Base-by-base conservation (phyloP, 2,113 vertebrate species). In the Pandion haliaetus region DNA sequence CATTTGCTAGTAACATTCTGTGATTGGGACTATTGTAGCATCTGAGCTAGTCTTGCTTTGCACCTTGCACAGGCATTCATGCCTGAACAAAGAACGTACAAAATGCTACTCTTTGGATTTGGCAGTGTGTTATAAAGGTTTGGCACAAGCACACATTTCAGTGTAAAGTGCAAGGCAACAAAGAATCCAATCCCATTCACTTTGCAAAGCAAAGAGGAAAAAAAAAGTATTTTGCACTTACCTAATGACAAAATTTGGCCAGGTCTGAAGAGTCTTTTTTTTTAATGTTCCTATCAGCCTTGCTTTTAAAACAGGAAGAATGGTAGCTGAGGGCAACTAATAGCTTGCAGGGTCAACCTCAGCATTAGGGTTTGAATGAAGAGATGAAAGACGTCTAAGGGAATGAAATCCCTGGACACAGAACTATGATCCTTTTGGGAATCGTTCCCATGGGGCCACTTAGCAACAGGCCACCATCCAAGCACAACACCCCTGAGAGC, bases 381-480 rank as follows among this genome's bases (percentile, higher is more conserved):
- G 84, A 92, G 57, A 97, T 91, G 88, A 96, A 95, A 96, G 91
- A 91, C 77, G 71, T 90, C 86, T 90, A 86, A 97, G 54, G 32
- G 87, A 95, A 85, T 82, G 58, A 96, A 97, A 95, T 93, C 84
- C 54, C 55, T 0, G 21, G 84, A 94, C 74, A 80, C 47, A 91
- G 66, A 93, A 67, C 84, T 82, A 50, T 66, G 91, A 88, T 91
- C 84, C 86, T 93, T 90, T 94, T 82, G 93, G 94, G 84, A 96
- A 90, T 85, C 3, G 7, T 80, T 96, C 95, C 94, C 86, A 13
- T 94, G 92, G 62, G 89, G 62, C 94, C 91, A 97, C 94, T 95
- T 97, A 96, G 93, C 95, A 97, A 96, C 94, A 96, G 94, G 95
- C 84, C 93, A 90, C 89, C 91, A 94, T 95, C 78, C 95, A 95